phyloP scores from a whole-genome alignment of 1,140 invertebrate genomes.

The Aphelinus atriplicis region DNA sequence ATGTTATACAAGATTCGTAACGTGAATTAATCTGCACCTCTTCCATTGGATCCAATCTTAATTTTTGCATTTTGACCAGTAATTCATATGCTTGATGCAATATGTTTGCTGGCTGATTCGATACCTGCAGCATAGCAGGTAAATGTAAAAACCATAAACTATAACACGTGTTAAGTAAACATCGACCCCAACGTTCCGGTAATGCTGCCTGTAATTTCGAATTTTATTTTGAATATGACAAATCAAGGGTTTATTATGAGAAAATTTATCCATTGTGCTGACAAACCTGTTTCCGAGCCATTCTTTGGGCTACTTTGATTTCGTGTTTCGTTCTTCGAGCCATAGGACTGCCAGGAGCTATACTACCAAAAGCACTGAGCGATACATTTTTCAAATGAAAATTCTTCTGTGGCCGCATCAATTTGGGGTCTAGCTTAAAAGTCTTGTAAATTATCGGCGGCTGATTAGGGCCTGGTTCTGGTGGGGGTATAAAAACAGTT shows the following conservation, averaged over 20 bases:
- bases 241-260: background rate
- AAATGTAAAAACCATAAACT: conserved; percentile 98
- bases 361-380: conserved; percentile 61
- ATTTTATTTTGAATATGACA: background rate
- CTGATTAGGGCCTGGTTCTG: conserved; percentile 74
- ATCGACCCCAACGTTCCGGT: conserved; percentile 92
- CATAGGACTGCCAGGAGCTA: conserved; percentile 84
- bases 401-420: conserved; percentile 68
- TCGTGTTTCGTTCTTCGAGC: conserved; percentile 94
- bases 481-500: conserved; percentile 96
- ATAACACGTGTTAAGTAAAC: conserved; percentile 85
- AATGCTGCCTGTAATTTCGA: conserved; percentile 56
- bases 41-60: conserved; percentile 82
- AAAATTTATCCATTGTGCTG: background rate
- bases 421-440: conserved; percentile 68
- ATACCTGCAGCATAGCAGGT: conserved; percentile 66
- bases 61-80: conserved; percentile 83
- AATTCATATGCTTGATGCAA: conserved; percentile 88
- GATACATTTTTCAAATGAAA: conserved; percentile 57
- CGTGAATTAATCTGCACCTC: conserved; percentile 72
- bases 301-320: conserved; percentile 89
- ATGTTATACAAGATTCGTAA: background rate
- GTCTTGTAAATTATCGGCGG: conserved; percentile 58
- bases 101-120: conserved; percentile 77
- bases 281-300: conserved; percentile 77